Evolutionary conservation across 2,797 vertebrate species (phyloP).

Genomic region (Apogon hyalosoma): DNA sequence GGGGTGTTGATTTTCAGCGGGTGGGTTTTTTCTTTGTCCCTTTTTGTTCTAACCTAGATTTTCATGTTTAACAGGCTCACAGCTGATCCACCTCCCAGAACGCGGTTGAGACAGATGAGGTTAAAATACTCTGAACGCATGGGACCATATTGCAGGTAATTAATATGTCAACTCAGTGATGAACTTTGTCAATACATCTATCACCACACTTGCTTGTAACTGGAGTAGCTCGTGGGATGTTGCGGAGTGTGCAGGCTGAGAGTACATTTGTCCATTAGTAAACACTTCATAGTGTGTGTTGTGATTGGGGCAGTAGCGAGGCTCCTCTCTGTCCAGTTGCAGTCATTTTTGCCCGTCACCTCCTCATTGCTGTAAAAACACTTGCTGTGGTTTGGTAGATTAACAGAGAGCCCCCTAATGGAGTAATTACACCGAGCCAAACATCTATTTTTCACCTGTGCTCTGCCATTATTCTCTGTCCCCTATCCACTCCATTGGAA

Average conservation of each 20-base stretch:
- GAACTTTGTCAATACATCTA: constrained; percentile 73
- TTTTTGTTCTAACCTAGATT: constrained; percentile 74
- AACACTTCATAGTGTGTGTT: constrained; percentile 80
- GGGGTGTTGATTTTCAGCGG: constrained; percentile 73
- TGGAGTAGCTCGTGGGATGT: constrained; percentile 70
- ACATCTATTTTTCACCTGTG: constrained; percentile 92
- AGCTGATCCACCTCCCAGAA: constrained; percentile 62
- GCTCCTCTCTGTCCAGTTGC: constrained; percentile 75
- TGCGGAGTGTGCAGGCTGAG: constrained; percentile 58
- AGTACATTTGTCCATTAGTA: constrained; percentile 81
- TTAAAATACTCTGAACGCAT: constrained; percentile 68
- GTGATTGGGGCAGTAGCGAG: constrained; percentile 73
- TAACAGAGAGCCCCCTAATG: constrained; percentile 89
- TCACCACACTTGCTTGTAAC: constrained; percentile 66
- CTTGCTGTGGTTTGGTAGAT: constrained; percentile 85
- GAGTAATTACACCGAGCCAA: constrained; percentile 89
- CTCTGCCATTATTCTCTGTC: constrained; percentile 94
- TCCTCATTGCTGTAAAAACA: constrained; percentile 83
- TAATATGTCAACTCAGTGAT: constrained; percentile 74
- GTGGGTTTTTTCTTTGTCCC: constrained; percentile 48
- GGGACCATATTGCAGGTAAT: constrained; percentile 73
- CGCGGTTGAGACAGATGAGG: constrained; percentile 63
- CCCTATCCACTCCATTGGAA: constrained; percentile 94
- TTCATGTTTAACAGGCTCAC: constrained; percentile 68
- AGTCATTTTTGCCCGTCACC: constrained; percentile 80